Evolutionary conservation across 92 coral and sea anemone species (phyloP), one percentile per base, ranked within the genome.

Genomic region (Epizoanthus ramosus): DNA sequence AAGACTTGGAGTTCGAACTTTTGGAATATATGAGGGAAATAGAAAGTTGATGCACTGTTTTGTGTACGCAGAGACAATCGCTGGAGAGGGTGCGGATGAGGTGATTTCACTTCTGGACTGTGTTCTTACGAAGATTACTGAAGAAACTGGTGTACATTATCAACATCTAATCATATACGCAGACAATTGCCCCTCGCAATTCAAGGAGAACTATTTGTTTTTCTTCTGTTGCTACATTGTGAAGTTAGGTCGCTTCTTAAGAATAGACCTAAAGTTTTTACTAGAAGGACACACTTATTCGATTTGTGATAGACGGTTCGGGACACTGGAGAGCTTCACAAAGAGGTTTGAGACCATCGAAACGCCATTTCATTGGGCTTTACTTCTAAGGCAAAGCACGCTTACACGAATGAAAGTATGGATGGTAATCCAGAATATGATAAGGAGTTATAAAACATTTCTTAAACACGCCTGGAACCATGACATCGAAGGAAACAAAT

Each of bases 261-360:
- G 65, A 66, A 58, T 71, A 24, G 84, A 85, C 35, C 23, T 85
- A 7, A 77, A 85, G 45, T 79, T 85, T 43, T 77, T 85, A 22
- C 14, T 79, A 8, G 85, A 85, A 73, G 89, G 89, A 4, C 85
- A 85, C 79, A 79, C 85, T 2, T 85, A 77, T 41, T 67, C 79
- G 18, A 81, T 85, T 79, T 68, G 80, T 43, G 84, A 85, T 6
- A 67, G 85, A 67, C 19, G 72, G 6, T 85, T 79, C 68, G 89
- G 79, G 13, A 21, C 67, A 1, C 33, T 63, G 28, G 67, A 63
- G 28, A 21, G 28, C 14, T 63, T 63, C 28, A 25, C 28, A 22
- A 63, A 63, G 14, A 63, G 33, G 28, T 21, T 63, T 22, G 67
- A 63, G 14, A 63, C 13, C 22, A 25, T 63, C 33, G 67, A 63